phyloP scores from a whole-genome alignment of 2,888 invertebrate genomes.

The Platynereis dumerilii region DNA sequence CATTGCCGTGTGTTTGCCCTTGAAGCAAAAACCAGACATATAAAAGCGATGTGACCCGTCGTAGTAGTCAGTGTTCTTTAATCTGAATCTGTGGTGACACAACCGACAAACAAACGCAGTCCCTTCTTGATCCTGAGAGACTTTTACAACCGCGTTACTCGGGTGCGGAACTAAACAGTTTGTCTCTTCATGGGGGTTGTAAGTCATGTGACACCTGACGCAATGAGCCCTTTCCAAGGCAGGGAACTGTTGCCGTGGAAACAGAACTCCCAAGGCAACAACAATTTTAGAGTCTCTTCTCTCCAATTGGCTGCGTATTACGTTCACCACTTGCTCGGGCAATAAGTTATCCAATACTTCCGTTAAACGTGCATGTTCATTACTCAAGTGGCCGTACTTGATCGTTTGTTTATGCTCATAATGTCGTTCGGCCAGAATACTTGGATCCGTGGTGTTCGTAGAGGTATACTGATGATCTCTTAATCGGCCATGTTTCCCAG shows the following conservation, averaged over 20 bases:
- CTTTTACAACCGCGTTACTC: slow-evolving; percentile 15
- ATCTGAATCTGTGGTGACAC: slow-evolving; percentile 15
- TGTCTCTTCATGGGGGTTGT: slow-evolving; percentile 21
- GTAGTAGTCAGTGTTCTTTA: slow-evolving; percentile 22
- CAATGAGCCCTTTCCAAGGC: slow-evolving; percentile 18
- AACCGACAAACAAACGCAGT: slow-evolving; percentile 21
- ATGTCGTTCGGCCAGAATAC: too few relatives aligned
- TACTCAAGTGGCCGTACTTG: slow-evolving; percentile 26
- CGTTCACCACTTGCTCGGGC: slow-evolving; percentile 15
- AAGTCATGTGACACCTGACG: slow-evolving; percentile 29
- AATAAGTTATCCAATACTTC: slow-evolving; percentile 15
- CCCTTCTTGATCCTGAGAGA: slow-evolving; percentile 6
- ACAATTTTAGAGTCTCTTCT: slow-evolving; percentile 25
- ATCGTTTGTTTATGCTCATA: neutral
- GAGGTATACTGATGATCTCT: too few relatives aligned
- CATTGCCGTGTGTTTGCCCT: slow-evolving; percentile 26
- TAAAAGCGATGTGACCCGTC: slow-evolving; percentile 26
- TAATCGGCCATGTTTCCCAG: too few relatives aligned
- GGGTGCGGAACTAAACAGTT: slow-evolving; percentile 25
- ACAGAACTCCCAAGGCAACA: slow-evolving; percentile 24
- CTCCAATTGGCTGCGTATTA: slow-evolving; percentile 11
- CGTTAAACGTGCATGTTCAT: slow-evolving; percentile 21
- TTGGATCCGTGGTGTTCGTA: too few relatives aligned
- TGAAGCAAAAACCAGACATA: slow-evolving; percentile 24
- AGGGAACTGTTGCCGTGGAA: slow-evolving; percentile 23